These are phyloP conservation scores for Pandemis cinnamomeana DNA, from an alignment of 2,888 invertebrate genomes.

Conservation along the genomic window DNA sequence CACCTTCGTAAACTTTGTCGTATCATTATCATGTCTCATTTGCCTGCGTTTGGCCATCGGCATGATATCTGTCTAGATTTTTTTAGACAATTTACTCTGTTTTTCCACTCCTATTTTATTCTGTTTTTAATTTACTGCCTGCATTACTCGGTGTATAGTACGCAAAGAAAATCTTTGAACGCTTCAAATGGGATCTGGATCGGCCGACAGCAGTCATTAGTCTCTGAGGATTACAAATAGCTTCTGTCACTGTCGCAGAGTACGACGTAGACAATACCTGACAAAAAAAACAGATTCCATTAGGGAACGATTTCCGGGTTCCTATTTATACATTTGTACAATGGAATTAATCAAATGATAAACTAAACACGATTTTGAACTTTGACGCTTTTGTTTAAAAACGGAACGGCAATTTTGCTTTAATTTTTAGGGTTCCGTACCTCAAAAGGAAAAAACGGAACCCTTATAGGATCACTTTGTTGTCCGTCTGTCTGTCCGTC, in stretches of 20 bases:
- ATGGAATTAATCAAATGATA: conserved; percentile 25
- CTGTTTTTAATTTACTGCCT: no score
- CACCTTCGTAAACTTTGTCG: background rate
- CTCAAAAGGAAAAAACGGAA: no score
- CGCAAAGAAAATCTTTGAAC: no score
- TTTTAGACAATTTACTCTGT: no score
- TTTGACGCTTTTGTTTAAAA: conserved; percentile 15
- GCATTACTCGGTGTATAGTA: no score
- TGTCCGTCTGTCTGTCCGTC: no score
- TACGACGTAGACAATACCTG: conserved; percentile 46
- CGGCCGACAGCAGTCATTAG: conserved; percentile 60
- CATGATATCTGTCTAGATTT: background rate
- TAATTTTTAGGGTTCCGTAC: no score
- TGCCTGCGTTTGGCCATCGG: background rate
- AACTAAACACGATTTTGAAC: conserved; percentile 29
- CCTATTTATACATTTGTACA: conserved; percentile 28
- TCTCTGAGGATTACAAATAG: conserved; percentile 63
- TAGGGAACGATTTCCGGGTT: conserved; percentile 40
- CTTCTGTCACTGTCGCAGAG: conserved; percentile 59
- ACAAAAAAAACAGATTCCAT: conserved; percentile 47
- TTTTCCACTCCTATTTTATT: no score
- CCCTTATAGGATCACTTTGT: no score
- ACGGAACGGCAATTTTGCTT: background rate
- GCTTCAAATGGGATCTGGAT: conserved; percentile 50
- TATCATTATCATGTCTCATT: conserved; percentile 4